Conservation (phyloP, 2,797 vertebrate species). For the Coendou prehensilis region DNA sequence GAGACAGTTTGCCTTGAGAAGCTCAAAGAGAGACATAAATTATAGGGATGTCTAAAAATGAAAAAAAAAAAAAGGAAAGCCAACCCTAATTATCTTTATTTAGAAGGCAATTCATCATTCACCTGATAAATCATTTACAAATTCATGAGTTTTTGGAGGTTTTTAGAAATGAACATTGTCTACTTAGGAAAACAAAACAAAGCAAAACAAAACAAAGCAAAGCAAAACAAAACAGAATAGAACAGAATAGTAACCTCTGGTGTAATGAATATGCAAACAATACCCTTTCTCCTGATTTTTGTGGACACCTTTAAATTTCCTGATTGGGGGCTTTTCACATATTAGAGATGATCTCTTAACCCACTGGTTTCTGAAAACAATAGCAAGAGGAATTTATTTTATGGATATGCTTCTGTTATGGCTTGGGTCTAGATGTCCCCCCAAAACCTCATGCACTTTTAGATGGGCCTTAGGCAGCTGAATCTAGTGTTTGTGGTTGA, state of each 20-base stretch:
- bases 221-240: neutral
- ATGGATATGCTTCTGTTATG: neutral
- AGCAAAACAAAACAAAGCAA: neutral
- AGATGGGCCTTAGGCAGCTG: too few species aligned
- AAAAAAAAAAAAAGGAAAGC: conserved; percentile 12
- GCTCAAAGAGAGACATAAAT: conserved; percentile 51
- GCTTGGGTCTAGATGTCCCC: too few species aligned
- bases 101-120: conserved; percentile 57
- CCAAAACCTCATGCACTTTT: too few species aligned
- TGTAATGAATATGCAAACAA: conserved; percentile 48
- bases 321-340: neutral
- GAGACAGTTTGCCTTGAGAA: conserved; percentile 23
- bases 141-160: conserved; percentile 31
- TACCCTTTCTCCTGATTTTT: neutral
- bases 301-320: neutral
- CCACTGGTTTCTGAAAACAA: neutral
- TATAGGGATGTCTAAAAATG: neutral
- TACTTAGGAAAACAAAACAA: neutral
- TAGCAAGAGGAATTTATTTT: neutral
- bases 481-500: too few species aligned
- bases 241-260: conserved; percentile 6
- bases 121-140: conserved; percentile 65
- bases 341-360: neutral
- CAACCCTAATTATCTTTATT: conserved; percentile 51
- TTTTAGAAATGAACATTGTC: conserved; percentile 43